These are phyloP conservation scores for Probaryconus sp. DNA, from an alignment of 1,140 invertebrate genomes.

Conservation along the genomic window DNA sequence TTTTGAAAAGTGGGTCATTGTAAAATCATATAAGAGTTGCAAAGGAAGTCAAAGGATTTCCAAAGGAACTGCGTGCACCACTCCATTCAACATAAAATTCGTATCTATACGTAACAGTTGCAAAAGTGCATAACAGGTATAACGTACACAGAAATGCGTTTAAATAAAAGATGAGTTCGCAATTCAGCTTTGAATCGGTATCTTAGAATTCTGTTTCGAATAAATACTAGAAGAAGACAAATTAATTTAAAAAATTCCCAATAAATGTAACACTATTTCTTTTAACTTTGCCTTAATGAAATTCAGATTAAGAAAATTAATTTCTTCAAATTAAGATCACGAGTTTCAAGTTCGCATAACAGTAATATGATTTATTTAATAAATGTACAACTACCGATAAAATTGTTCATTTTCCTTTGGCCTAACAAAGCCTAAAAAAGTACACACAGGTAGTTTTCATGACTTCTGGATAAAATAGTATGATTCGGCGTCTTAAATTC, in stretches of 20 bases:
- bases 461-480: slow-evolving; percentile 2
- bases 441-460: neutral
- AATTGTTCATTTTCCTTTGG: too few species aligned
- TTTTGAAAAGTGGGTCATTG: slow-evolving; percentile 47
- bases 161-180: slow-evolving; percentile 55
- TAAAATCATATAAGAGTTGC: slow-evolving; percentile 31
- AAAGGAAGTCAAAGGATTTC: slow-evolving; percentile 35
- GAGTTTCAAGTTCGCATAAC: too few species aligned
- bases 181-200: slow-evolving; percentile 30
- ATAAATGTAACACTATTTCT: too few species aligned
- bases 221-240: slow-evolving; percentile 9
- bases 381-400: too few species aligned
- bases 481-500: slow-evolving; percentile 11
- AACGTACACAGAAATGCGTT: slow-evolving; percentile 14
- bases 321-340: too few species aligned
- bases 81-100: slow-evolving; percentile 55
- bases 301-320: too few species aligned
- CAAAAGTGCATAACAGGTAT: slow-evolving; percentile 54
- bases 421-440: too few species aligned
- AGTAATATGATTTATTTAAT: too few species aligned
- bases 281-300: too few species aligned
- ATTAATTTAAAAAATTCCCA: neutral
- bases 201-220: slow-evolving; percentile 9
- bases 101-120: slow-evolving; percentile 55
- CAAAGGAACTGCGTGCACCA: slow-evolving; percentile 22